Evolutionary conservation across 2,113 vertebrate species (phyloP).

Genomic region (Fregata magnificens): DNA sequence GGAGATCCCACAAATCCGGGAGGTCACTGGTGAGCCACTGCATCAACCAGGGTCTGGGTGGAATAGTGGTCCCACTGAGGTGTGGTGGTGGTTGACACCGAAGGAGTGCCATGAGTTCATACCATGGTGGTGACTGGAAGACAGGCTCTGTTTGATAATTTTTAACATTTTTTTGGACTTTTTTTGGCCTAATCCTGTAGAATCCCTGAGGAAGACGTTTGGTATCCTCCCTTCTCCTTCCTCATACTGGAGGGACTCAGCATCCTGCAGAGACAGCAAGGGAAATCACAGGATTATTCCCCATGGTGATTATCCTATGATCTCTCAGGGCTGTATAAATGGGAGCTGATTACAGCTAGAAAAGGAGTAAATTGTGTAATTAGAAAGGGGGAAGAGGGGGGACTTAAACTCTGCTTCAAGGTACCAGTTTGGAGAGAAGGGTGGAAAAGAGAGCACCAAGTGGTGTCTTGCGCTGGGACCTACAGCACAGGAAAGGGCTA

Average conservation of each 20-base stretch:
- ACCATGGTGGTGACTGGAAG: neutral
- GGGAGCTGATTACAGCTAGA: conserved; percentile 51
- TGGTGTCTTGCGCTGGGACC: rapidly evolving
- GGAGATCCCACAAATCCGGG: neutral
- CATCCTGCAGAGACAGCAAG: neutral
- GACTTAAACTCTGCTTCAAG: neutral
- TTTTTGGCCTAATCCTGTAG: neutral
- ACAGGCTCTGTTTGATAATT: neutral
- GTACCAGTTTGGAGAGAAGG: neutral
- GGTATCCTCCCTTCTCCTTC: neutral
- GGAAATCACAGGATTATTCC: conserved; percentile 51
- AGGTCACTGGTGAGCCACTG: neutral
- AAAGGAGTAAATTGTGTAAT: conserved; percentile 58
- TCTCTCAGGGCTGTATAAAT: conserved; percentile 43
- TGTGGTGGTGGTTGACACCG: neutral
- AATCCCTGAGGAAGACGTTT: neutral
- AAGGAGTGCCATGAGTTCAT: neutral
- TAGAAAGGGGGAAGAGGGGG: neutral
- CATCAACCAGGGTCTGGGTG: neutral
- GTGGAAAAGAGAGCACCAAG: rapidly evolving
- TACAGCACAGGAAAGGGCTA: neutral
- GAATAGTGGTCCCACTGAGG: neutral
- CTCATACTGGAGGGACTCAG: neutral
- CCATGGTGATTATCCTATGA: conserved; percentile 47
- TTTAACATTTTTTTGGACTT: neutral